Evolutionary conservation across 2,113 vertebrate species (phyloP).

Genomic region (Stegostoma tigrinum): DNA sequence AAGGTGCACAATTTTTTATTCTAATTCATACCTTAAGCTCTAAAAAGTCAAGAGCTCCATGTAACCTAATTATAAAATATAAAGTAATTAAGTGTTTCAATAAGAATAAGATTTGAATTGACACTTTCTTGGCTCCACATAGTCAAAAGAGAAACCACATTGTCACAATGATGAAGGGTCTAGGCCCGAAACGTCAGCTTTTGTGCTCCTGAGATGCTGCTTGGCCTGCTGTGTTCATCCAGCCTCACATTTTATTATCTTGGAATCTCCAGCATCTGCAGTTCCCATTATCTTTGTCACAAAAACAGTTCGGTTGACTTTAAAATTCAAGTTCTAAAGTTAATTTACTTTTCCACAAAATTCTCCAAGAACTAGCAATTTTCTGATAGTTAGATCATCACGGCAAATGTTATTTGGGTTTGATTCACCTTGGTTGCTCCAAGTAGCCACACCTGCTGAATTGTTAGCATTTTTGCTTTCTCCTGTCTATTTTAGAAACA

Average conservation of each 20-base stretch:
- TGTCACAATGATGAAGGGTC: too few species aligned
- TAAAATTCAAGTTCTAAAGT: not conserved
- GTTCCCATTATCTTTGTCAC: too few species aligned
- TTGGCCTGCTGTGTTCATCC: too few species aligned
- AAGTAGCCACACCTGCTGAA: not conserved
- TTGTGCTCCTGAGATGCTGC: too few species aligned
- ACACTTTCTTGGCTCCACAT: not conserved
- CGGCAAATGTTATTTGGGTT: not conserved
- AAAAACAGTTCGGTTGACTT: not conserved
- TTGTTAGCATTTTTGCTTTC: not conserved
- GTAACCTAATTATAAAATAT: not conserved
- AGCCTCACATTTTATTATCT: too few species aligned
- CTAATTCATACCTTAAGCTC: not conserved
- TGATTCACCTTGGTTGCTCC: not conserved
- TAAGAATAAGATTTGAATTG: not conserved
- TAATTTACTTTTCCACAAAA: not conserved
- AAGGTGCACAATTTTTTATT: not conserved
- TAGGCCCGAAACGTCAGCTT: too few species aligned
- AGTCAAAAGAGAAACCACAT: not conserved
- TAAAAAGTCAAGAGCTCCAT: not conserved
- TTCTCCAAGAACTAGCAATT: not conserved
- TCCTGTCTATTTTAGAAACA: not conserved
- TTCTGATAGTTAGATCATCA: not conserved
- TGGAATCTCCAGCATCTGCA: too few species aligned
- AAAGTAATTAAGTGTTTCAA: not conserved